Evolutionary conservation across 2,888 invertebrate genomes (phyloP).

Genomic region (Eretmocerus hayati): DNA sequence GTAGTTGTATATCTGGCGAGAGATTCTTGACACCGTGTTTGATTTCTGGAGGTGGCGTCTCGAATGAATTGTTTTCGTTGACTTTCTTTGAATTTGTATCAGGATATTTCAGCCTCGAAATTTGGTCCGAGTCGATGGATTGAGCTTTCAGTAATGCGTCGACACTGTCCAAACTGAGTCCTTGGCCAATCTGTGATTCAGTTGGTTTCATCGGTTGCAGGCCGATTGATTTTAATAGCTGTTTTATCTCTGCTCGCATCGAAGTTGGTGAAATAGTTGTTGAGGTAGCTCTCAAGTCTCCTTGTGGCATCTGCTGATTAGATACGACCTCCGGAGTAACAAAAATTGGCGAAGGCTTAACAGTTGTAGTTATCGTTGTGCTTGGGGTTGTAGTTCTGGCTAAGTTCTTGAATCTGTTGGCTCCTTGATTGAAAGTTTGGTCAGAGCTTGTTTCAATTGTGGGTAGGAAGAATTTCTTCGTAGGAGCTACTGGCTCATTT

Average conservation of each 20-base stretch:
- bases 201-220: constrained; percentile 30
- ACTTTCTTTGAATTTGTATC: constrained; percentile 27
- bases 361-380: not conserved
- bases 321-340: constrained; percentile 13
- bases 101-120: constrained; percentile 5
- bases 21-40: constrained; percentile 37
- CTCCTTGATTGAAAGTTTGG: not conserved
- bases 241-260: constrained; percentile 43
- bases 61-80: constrained; percentile 32
- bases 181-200: constrained; percentile 4
- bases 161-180: constrained; percentile 10
- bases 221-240: constrained; percentile 47
- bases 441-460: constrained; percentile 1
- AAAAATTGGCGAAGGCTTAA: constrained; percentile 11
- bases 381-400: constrained; percentile 7
- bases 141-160: constrained; percentile 7
- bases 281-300: constrained; percentile 2
- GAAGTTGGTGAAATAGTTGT: constrained; percentile 16
- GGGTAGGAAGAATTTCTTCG: constrained; percentile 11
- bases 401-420: constrained; percentile 9
- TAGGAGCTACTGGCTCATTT: not conserved
- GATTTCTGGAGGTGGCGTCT: constrained; percentile 26
- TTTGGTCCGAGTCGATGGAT: not conserved
- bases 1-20: constrained; percentile 37
- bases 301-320: not conserved